phyloP scores from a whole-genome alignment of 2,113 vertebrate genomes.

The Amphilophus citrinellus region DNA sequence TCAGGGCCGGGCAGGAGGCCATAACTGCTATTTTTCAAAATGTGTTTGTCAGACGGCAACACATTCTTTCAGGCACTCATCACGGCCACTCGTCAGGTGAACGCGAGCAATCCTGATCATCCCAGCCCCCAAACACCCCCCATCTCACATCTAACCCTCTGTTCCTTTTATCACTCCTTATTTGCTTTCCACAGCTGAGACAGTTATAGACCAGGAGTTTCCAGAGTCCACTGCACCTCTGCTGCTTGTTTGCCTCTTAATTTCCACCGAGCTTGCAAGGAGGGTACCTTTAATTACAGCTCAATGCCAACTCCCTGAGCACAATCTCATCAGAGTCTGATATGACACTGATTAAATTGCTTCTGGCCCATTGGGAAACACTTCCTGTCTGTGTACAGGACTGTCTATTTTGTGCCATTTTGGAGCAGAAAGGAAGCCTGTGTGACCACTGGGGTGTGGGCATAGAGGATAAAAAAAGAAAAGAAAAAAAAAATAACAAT shows the following conservation, averaged over 20 bases:
- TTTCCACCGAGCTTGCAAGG: constrained; percentile 66
- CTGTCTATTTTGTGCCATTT: constrained; percentile 36
- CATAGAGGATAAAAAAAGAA: neutral
- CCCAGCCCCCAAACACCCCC: neutral
- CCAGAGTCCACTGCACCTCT: constrained; percentile 58
- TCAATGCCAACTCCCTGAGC: constrained; percentile 82
- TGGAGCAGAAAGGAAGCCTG: constrained; percentile 14
- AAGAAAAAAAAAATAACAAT: neutral
- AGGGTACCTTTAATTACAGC: constrained; percentile 81
- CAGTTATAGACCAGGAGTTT: constrained; percentile 1
- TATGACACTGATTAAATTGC: constrained; percentile 85
- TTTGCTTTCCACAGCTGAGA: neutral
- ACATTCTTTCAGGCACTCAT: constrained; percentile 27
- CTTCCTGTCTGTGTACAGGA: constrained; percentile 61
- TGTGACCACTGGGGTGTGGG: neutral
- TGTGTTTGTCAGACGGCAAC: constrained; percentile 16
- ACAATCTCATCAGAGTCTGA: constrained; percentile 84
- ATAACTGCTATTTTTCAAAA: constrained; percentile 22
- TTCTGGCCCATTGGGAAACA: constrained; percentile 67
- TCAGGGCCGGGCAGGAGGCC: neutral
- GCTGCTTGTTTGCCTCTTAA: constrained; percentile 53
- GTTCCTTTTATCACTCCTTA: neutral
- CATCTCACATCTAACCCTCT: neutral
- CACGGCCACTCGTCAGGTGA: constrained; percentile 37
- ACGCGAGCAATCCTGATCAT: neutral